Evolutionary conservation across 2,888 invertebrate species (phyloP), one percentile per base, ranked within the genome.

Genomic region (Caenorhabditis drosophilae): DNA sequence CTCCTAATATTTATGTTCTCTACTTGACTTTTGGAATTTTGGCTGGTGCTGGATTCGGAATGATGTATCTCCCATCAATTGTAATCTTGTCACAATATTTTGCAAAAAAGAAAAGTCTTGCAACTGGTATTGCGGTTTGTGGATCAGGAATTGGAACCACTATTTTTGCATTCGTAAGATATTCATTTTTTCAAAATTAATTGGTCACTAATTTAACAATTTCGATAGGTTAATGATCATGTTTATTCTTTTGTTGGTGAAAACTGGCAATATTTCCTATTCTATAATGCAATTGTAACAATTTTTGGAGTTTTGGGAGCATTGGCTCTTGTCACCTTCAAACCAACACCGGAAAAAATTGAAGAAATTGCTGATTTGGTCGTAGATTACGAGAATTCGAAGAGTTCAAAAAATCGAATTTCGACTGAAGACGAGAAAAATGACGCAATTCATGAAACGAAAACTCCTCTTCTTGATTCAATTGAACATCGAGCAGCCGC

Each of bases 71-170:
- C 54, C 97, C 98, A 0, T 95, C 97, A 48, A 96, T 98, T 76
- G 96, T 97, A 53, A 92, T 92, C 84, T 96, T 98, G 27, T 93
- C 94, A 1, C 91, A 91, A 73, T 98, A 97, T 88, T 98, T 98
- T 84, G 94, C 96, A 84, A 90, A 91, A 78, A 90, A 89, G 78
- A 89, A 97, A 56, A 92, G 96, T 31, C 88, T 97, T 76, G 97
- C 98, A 4, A 98, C 81, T 15, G 97, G 94, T 15, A 90, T 94
- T 60, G 93, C 93, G 0, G 93, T 93, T 2, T 93, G 93, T 82
- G 97, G 97, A 2, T 93, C 95, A 0, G 97, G 97, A 12, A 89
- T 97, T 48, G 97, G 97, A 45, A 95, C 95, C 2, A 90, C 94
- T 84, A 85, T 94, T n/a, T 92, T 96, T 84, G 92, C 95, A 4